These are phyloP conservation scores for Entomobrya multifasciata DNA, from an alignment of 2,888 invertebrate species.

Conservation along the genomic window DNA sequence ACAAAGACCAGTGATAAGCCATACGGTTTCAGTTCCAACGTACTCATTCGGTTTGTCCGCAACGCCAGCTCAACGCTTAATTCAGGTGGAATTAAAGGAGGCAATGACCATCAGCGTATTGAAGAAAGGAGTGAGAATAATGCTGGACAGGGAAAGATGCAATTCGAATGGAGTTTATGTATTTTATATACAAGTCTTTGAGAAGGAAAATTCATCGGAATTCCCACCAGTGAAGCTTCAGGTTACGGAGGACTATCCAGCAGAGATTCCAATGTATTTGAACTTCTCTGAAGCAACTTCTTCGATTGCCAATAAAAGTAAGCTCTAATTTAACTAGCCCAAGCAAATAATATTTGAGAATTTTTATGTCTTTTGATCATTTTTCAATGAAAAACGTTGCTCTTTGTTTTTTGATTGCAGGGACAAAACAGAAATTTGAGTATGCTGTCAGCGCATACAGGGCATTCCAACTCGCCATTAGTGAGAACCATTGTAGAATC, in stretches of 20 bases:
- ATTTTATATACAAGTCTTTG: constrained; percentile 1
- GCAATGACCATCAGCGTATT: not conserved
- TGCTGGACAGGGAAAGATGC: not conserved
- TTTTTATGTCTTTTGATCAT: not conserved
- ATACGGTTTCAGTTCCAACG: too few species aligned
- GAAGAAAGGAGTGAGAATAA: not conserved
- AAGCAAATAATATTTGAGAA: not conserved
- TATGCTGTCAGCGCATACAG: not conserved
- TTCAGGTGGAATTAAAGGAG: not conserved
- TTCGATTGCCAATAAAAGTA: constrained; percentile 16
- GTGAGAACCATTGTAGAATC: not conserved
- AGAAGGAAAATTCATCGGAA: not conserved
- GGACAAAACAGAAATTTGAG: constrained; percentile 1
- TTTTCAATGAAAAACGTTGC: too few species aligned
- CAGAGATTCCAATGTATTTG: constrained; percentile 28
- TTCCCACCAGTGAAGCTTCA: constrained; percentile 32
- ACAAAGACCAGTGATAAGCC: too few species aligned
- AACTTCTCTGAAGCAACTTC: not conserved
- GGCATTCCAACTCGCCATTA: not conserved
- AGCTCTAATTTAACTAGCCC: not conserved
- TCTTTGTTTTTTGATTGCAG: constrained; percentile 23
- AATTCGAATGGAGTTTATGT: constrained; percentile 2
- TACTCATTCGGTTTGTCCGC: too few species aligned
- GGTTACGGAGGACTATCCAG: constrained; percentile 39
- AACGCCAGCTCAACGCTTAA: not conserved